Evolutionary conservation across 2,113 vertebrate genomes (phyloP), one percentile per base, ranked within the genome.

Genomic region (Lagenorhynchus albirostris): DNA sequence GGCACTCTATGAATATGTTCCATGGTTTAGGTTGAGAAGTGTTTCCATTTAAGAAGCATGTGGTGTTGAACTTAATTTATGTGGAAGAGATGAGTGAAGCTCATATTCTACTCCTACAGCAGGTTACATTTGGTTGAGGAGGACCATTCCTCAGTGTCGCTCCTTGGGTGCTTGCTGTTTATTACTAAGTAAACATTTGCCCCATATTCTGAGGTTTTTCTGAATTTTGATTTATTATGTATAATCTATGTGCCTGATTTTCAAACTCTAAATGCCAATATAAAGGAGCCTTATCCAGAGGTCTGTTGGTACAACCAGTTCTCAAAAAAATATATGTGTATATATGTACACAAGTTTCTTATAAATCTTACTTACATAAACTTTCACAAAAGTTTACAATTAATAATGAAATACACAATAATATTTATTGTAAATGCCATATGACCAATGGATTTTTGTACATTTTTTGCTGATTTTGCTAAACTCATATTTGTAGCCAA

Each of bases 121-220:
- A 1, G 10, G 25, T 77, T 68, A 31, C 5, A 13, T 55, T 18
- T 71, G 68, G 38, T 14, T 47, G 33, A 31, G 20, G 7, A 44
- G 41, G 3, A 47, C 9, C 0, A 2, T 38, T 38, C 33, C n/a
- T 62, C 8, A 33, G 9, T 23, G 29, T 8, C 41, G 0, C 65
- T 96, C 55, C 33, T 76, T 87, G 47, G 29, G 13, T 12, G 5
- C 5, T 82, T 74, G 18, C 1, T 76, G n/a, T 36, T 71, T 68
- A 47, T 8, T 36, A 44, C 6, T 53, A 36, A 89, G 7, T 70
- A 44, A 77, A 29, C 0, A 55, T 76, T 60, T 81, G 25, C 33
- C 11, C 5, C 7, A 33, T 14, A 33, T 36, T 86, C 67, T 84
- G 53, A 71, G 38, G 47, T 33, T 86, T 89, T 80, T 67, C 13